A percentile compares a stretch with the other conserved stretches of the same genome.
Evolutionary conservation across 2,113 vertebrate genomes (phyloP).

Genomic region (Odocoileus hemionus): DNA sequence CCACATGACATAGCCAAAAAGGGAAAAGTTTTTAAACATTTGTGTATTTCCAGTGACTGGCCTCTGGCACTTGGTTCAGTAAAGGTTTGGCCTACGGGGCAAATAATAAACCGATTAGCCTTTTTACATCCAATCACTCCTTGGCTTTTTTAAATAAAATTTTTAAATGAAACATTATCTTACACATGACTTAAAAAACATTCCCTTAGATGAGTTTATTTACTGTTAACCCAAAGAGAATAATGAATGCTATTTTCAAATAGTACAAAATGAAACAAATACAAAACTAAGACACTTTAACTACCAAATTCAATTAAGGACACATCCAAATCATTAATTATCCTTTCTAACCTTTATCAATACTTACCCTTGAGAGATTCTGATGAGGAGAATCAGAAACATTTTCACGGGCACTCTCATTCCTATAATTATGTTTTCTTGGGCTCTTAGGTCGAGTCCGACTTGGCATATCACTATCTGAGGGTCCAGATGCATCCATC

Average conservation of each 20-base stretch:
- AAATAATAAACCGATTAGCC: not conserved
- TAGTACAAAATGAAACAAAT: not conserved
- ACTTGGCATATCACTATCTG: conserved; percentile 70
- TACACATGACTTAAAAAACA: not conserved
- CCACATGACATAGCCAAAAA: not conserved
- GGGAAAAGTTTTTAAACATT: not conserved
- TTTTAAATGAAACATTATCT: not conserved
- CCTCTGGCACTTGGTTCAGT: not conserved
- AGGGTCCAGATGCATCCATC: conserved; percentile 73
- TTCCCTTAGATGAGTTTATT: not conserved
- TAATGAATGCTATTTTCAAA: conserved; percentile 22
- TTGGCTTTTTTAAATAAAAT: not conserved
- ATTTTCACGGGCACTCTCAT: conserved; percentile 68
- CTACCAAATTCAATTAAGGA: not conserved
- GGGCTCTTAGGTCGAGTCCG: conserved; percentile 72
- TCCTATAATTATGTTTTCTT: conserved; percentile 73
- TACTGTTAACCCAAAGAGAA: not conserved
- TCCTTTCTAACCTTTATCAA: conserved; percentile 16
- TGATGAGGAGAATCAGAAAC: conserved; percentile 74
- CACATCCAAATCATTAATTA: conserved; percentile 6
- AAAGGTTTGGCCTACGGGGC: not conserved
- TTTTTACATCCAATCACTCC: not conserved
- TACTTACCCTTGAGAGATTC: conserved; percentile 71
- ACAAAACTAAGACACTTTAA: conserved; percentile 9
- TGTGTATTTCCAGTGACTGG: not conserved